phyloP scores from a whole-genome alignment of 2,888 invertebrate genomes.

The Baronia brevicornis region DNA sequence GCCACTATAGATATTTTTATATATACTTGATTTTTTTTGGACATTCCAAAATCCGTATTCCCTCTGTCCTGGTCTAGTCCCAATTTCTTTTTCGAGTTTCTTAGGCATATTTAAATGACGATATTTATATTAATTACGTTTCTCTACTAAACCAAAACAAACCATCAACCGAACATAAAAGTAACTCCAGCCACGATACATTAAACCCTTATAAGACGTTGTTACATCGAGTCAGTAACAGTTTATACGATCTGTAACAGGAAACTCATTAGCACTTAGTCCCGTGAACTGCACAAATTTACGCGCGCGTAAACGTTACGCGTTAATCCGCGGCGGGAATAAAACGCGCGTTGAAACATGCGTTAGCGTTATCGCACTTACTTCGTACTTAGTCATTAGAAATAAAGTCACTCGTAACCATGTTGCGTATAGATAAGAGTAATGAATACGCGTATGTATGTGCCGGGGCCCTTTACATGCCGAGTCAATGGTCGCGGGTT shows the following conservation, averaged over 20 bases:
- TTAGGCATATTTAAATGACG: no score
- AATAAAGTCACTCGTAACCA: constrained; percentile 11
- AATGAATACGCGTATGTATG: no score
- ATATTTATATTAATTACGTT: no score
- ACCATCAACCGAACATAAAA: no score
- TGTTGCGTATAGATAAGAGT: constrained; percentile 7
- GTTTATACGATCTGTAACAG: constrained; percentile 15
- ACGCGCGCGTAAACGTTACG: constrained; percentile 21
- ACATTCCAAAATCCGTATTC: no score
- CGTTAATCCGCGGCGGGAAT: constrained; percentile 23
- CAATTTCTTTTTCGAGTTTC: no score
- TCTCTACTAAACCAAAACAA: no score
- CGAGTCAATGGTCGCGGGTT: no score
- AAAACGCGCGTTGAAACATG: constrained; percentile 22
- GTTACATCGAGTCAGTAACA: constrained; percentile 11
- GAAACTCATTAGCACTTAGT: constrained; percentile 29
- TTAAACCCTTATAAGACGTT: constrained; percentile 10
- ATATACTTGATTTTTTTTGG: no score
- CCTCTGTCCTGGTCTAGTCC: no score
- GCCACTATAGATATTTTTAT: no score
- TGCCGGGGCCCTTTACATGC: no score
- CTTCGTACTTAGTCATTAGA: constrained; percentile 22
- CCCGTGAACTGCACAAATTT: constrained; percentile 27
- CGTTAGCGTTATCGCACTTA: constrained; percentile 20
- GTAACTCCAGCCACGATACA: constrained; percentile 2